Base-by-base conservation (phyloP, 30 jellyfish, hydroid and myxozoan species). In the Nemopilema nomurai region DNA sequence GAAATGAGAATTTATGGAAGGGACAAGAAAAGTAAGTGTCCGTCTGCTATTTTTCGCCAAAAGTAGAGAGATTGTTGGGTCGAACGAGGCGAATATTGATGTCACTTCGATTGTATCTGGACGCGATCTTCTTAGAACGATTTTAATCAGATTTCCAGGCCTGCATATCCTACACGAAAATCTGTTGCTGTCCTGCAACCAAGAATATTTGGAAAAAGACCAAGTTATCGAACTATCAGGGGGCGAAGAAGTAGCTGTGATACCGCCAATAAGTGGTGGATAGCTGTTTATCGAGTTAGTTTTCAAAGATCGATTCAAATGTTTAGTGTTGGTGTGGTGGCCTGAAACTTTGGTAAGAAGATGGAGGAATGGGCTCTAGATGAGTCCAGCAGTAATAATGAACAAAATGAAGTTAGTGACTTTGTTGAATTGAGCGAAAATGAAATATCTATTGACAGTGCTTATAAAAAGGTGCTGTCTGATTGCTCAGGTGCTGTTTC, bases 241-340 rank as follows among this genome's bases (percentile, higher is more conserved):
- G 0, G 96, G 93, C 24, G 96, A 88, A 25, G 97, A 93, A 71
- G 80, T 93, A 31, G 98, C 98, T 27, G 67, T 93, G n/a, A 93
- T 93, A 51, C 98, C 98, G 0, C 98, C 98, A 8, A 74, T 93
- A 16, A 93, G 98, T 67, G 98, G 98, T 32, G 98, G 98, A 21
- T 91, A 81, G 68, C 7, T 19, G 52, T 31, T 25, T 25, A 28
- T 25, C 32, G 23, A 9, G 62, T 74, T 4, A 29, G 16, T 33
- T 22, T 18, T n/a, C 52, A 28, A 4, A n/a, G 8, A 22, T 28
- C 26, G 18, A 28, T 25, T 16, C 24, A 62, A 32, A 41, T 16
- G 16, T 25, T 7, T 9, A 32, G 83, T 4, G 69, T 26, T 1
- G 28, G 33, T 4, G 83, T 17, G 71, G 57, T 41, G 57, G 57